phyloP scores from a whole-genome alignment of 2,797 vertebrate genomes.

The Threskiornis aethiopicus region DNA sequence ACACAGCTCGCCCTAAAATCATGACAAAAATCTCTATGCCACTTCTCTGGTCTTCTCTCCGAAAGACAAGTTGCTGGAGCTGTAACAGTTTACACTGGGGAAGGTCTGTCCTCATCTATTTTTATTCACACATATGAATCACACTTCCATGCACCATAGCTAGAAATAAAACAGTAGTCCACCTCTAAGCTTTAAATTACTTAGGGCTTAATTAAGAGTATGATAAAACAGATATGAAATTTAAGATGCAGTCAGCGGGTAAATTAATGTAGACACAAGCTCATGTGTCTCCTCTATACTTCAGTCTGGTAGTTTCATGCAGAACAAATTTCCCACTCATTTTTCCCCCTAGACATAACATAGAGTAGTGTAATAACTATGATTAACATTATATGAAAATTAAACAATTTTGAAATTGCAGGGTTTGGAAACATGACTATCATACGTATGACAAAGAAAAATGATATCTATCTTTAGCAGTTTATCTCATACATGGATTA shows the following conservation, averaged over 20 bases:
- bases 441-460: not conserved
- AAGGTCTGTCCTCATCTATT: conserved; percentile 53
- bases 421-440: conserved; percentile 32
- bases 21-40: not conserved
- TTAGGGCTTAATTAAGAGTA: conserved; percentile 40
- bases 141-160: conserved; percentile 20
- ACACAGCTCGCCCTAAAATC: not conserved
- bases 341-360: not conserved
- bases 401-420: conserved; percentile 54
- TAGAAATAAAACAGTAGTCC: conserved; percentile 55
- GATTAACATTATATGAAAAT: conserved; percentile 39
- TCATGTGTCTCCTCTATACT: not conserved
- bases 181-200: conserved; percentile 42
- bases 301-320: not conserved
- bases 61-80: not conserved
- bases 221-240: conserved; percentile 40
- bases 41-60: not conserved
- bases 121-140: conserved; percentile 41
- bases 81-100: not conserved
- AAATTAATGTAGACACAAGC: conserved; percentile 27
- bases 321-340: conserved; percentile 15
- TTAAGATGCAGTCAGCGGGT: conserved; percentile 16
- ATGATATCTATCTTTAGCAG: not conserved
- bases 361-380: conserved; percentile 25
- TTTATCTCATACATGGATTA: not conserved